Evolutionary conservation across 2,113 vertebrate species (phyloP).

Genomic region (Corydoras maculifer): DNA sequence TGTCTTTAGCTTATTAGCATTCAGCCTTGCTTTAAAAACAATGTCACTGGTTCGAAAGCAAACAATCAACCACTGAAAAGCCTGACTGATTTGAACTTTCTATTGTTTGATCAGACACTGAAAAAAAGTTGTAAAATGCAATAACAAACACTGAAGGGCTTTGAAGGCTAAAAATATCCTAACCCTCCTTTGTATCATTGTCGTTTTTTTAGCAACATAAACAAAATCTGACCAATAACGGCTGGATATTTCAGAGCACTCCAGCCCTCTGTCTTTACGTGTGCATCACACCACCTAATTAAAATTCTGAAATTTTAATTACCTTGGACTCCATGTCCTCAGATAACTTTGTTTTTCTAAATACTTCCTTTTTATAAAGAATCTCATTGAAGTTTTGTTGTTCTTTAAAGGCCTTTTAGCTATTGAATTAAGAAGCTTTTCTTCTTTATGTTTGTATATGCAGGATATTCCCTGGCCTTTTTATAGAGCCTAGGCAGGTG

Average conservation of each 20-base stretch:
- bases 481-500: not conserved
- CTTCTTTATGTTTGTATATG: not conserved
- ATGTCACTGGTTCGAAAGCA: slow-evolving; percentile 40
- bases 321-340: not conserved
- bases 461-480: not conserved
- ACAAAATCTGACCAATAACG: not conserved
- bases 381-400: not conserved
- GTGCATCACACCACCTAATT: slow-evolving; percentile 17
- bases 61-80: slow-evolving; percentile 51
- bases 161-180: slow-evolving; percentile 12
- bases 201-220: slow-evolving; percentile 10
- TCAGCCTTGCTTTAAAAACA: slow-evolving; percentile 42
- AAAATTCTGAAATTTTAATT: not conserved
- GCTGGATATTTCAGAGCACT: not conserved
- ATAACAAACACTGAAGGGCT: slow-evolving; percentile 25
- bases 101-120: slow-evolving; percentile 48
- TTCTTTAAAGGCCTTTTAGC: not conserved
- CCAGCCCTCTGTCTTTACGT: not conserved
- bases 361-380: not conserved
- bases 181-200: slow-evolving; percentile 15
- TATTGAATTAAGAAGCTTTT: not conserved
- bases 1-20: slow-evolving; percentile 24
- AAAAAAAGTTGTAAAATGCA: slow-evolving; percentile 45
- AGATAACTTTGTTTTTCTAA: not conserved
- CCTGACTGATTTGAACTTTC: slow-evolving; percentile 26